These are phyloP conservation scores for Pristionchus exspectatus DNA, from an alignment of 2,888 invertebrate species.

Conservation along the genomic window DNA sequence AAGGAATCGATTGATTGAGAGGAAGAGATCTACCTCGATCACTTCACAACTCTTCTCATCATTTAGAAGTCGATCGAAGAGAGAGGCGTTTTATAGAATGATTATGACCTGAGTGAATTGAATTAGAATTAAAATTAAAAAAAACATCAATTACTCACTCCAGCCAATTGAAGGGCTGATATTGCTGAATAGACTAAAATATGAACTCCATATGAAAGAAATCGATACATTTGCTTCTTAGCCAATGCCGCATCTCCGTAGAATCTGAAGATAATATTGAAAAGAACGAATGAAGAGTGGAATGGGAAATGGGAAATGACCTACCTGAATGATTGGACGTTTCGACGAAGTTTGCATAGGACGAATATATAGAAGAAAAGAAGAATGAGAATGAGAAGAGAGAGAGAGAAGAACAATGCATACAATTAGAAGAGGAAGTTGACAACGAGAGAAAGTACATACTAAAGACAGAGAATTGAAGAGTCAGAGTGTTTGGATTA, in stretches of 20 bases:
- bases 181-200: background rate
- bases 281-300: too few relatives aligned
- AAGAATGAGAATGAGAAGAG: constrained; percentile 65
- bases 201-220: constrained; percentile 31
- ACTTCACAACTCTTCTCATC: too few relatives aligned
- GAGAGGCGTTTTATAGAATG: too few relatives aligned
- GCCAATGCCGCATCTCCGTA: background rate
- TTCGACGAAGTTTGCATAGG: constrained; percentile 55
- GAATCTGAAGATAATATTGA: background rate
- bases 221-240: constrained; percentile 15
- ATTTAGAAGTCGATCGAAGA: too few relatives aligned
- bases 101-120: too few relatives aligned
- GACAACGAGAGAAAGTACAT: constrained; percentile 66
- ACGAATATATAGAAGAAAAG: constrained; percentile 64
- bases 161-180: background rate
- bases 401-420: constrained; percentile 64
- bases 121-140: too few relatives aligned
- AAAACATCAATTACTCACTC: background rate
- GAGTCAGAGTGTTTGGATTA: background rate
- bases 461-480: constrained; percentile 61
- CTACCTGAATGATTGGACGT: constrained; percentile 5
- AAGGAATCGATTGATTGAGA: too few relatives aligned
- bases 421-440: constrained; percentile 67
- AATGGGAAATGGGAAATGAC: too few relatives aligned
- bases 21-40: too few relatives aligned